These are phyloP conservation scores for Hydrophis major DNA, from an alignment of 2,797 vertebrate genomes.

Conservation along the genomic window DNA sequence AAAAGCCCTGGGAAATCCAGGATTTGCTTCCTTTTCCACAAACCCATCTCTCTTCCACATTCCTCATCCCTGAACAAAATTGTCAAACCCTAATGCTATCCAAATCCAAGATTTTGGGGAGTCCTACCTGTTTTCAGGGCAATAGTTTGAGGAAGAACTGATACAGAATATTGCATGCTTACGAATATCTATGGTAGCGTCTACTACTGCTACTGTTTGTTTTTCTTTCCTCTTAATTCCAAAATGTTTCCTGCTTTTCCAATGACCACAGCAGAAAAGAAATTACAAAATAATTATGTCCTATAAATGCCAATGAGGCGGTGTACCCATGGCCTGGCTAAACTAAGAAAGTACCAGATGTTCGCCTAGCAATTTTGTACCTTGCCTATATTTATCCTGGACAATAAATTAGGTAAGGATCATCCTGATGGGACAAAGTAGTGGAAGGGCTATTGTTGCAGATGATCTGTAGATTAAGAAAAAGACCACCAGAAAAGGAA, in stretches of 20 bases:
- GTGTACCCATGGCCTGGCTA: constrained; percentile 10
- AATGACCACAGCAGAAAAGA: constrained; percentile 11
- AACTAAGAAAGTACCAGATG: not conserved
- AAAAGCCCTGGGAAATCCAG: not conserved
- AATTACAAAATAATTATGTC: constrained; percentile 9
- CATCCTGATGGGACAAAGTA: not conserved
- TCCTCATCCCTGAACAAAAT: not conserved
- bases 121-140: not conserved
- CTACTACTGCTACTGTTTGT: not conserved
- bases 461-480: not conserved
- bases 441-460: not conserved
- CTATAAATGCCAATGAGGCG: not conserved
- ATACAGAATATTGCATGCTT: not conserved
- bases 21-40: not conserved
- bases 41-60: not conserved
- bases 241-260: not conserved
- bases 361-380: constrained; percentile 28
- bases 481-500: not conserved
- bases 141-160: not conserved
- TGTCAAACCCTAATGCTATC: not conserved
- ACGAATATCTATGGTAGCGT: not conserved
- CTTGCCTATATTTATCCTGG: constrained; percentile 15
- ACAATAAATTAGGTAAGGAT: not conserved
- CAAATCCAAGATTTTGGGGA: not conserved
- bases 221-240: not conserved